Evolutionary conservation across 2,797 vertebrate genomes (phyloP), one percentile per base, ranked within the genome.

Genomic region (Characodon lateralis): DNA sequence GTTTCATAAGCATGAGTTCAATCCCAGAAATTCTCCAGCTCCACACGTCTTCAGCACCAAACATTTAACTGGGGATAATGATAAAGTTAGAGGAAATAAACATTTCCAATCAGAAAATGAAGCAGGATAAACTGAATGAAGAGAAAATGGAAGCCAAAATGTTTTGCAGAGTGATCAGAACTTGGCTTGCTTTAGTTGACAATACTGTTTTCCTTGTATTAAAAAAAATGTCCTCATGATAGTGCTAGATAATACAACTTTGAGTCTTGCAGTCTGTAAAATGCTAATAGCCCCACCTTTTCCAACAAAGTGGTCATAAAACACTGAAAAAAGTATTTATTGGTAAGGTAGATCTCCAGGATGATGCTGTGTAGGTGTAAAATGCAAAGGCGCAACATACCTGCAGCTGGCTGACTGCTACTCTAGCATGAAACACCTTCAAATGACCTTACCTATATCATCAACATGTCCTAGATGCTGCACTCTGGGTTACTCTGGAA

Each of bases 401-500:
- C 80, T 90, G 92, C 95, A 95, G 95, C 92, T 95, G 94, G 92
- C 89, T 92, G 94, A 94, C 95, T 95, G 94, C 94, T 86, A 89
- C 87, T 91, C 50, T 78, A 73, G 79, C 69, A 85, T 70, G 78
- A 81, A 84, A 78, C 85, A 89, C 90, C 90, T 68, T 74, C 26
- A 41, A 83, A 79, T 74, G 41, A 83, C 87, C 72, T 61, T 75
- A 63, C 82, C 83, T 61, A 73, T 51, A 81, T 71, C 51, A 90
- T 76, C 76, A 78, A 41, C 35, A 68, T 51, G 77, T 74, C 59
- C 50, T 66, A 28, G 22, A 65, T 3, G 74, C 28, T 73, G 75
- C 8, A 20, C 51, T 80, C 68, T 61, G 46, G 4, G 68, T 70
- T 24, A 55, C 20, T 2, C 53, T 22, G 53, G 56, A 48, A 46